Evolutionary conservation across 2,888 invertebrate genomes (phyloP), one percentile per base, ranked within the genome.

Genomic region (Nesidiocoris tenuis): DNA sequence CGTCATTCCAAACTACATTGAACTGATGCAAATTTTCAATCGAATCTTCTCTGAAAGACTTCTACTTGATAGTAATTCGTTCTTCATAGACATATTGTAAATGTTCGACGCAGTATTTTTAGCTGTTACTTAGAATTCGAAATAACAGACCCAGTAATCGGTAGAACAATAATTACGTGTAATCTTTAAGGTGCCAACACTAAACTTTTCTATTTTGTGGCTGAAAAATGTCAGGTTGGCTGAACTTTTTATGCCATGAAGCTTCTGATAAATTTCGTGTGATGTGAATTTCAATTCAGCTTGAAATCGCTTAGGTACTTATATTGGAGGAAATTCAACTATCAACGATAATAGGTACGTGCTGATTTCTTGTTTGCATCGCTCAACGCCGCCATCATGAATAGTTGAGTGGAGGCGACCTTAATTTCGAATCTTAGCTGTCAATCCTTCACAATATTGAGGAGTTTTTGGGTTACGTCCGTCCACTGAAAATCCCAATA

Each of bases 11-110:
- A 24, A 57, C 24, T 70, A 17, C 70, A 70, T 70, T 70, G 70
- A 70, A 70, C 70, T 70, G 70, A 70, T 70, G 57, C 24, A 70
- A 57, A 24, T 25, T 59, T 67, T 24, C 65, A 70, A 56, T 59
- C 24, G 59, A 70, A 70, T 70, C 70, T 70, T 70, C 70, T 70
- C 59, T 23, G 70, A 70, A 72, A 72, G 72, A 72, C 72, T 72
- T 72, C 63, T 54, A 61, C 25, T 61, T 61, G 22, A 70, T 72
- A 72, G 63, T 70, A 72, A 72, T 61, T 54, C 24, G 21, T 72
- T 63, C 72, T 22, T 23, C 59, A 70, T 63, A 63, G 16, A 17
- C 22, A 57, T 71, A 23, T 21, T n/a, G 67, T 61, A 72, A 72
- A 61, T 61, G 19, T 72, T 72, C 61, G 54, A 54, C 72, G 23